These are phyloP conservation scores for Drosophila helvetica DNA, from an alignment of 2,888 invertebrate species.

Conservation along the genomic window DNA sequence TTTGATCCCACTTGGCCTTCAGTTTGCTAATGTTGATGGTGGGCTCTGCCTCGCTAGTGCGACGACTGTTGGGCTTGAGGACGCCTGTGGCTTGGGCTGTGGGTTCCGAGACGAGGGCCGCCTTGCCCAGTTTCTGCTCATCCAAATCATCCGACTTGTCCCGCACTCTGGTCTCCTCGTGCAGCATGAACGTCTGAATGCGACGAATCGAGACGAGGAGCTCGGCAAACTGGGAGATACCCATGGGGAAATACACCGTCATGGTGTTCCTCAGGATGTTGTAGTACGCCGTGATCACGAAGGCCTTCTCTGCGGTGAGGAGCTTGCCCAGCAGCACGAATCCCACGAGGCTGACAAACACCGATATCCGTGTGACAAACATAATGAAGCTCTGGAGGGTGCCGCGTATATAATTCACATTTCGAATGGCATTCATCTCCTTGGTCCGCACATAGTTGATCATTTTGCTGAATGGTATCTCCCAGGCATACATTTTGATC, in stretches of 20 bases:
- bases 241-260: conserved; percentile 93
- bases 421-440: conserved; percentile 87
- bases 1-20: conserved; percentile 88
- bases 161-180: conserved; percentile 85
- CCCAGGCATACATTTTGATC: conserved; percentile 99
- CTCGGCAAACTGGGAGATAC: conserved; percentile 87
- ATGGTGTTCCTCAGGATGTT: conserved; percentile 93
- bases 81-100: conserved; percentile 59
- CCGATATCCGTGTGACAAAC: conserved; percentile 93
- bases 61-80: conserved; percentile 65
- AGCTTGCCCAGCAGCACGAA: conserved; percentile 89
- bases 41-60: conserved; percentile 71
- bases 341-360: conserved; percentile 92
- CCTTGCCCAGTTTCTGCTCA: conserved; percentile 57
- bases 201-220: conserved; percentile 86
- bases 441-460: conserved; percentile 87
- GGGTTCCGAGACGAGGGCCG: conserved; percentile 67
- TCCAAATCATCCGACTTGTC: conserved; percentile 77
- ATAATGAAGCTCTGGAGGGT: conserved; percentile 92
- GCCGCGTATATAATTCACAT: conserved; percentile 90
- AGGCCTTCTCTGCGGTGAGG: conserved; percentile 92
- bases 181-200: conserved; percentile 86
- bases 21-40: conserved; percentile 87
- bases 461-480: conserved; percentile 92
- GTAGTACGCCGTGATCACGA: conserved; percentile 95